Base-by-base conservation (phyloP, 2,113 vertebrate species). In the Peromyscus maniculatus region DNA sequence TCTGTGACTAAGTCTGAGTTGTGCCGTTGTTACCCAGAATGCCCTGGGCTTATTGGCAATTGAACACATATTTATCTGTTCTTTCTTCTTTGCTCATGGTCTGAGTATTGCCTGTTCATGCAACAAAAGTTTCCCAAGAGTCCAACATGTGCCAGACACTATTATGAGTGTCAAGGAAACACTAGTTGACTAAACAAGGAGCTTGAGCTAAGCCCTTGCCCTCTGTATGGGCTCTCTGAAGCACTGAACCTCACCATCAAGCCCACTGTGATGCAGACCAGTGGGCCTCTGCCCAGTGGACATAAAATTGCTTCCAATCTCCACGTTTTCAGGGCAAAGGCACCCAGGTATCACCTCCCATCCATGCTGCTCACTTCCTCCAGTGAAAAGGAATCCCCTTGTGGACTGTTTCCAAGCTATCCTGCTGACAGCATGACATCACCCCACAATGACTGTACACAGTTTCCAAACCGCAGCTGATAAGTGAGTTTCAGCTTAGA, bases 391-490 rank as follows among this genome's bases (percentile, higher is more conserved):
- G 59, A 93, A 87, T 82, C 55, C 57, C 67, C 72, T 21, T 13
- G 39, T 43, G 69, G 57, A 79, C 31, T 3, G 3, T 36, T 88
- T 95, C 95, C 93, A 92, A 92, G 52, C 31, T 66, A 79, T 57
- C 16, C 62, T 52, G 64, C 79, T 77, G 49, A 52, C 62, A 92
- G 62, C 75, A 46, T 93, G 95, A 93, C 17, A 1, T 96, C 69
- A 92, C 31, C 64, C 90, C 80, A 72, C 55, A 91, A 92, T 62
- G 84, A 66, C 22, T 5, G 22, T 8, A 77, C 71, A 24, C 84
- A 92, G 43, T 93, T 95, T 84, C 86, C 91, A 96, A 95, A 96
- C 89, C 66, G 83, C 84, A 90, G 83, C 43, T 62, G 97, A 96
- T 95, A 92, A 96, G 84, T 16, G n/a, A 96, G 88, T 62, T 91